Evolutionary conservation across 1,140 invertebrate genomes (phyloP).

Genomic region (Trichonephila clavata): DNA sequence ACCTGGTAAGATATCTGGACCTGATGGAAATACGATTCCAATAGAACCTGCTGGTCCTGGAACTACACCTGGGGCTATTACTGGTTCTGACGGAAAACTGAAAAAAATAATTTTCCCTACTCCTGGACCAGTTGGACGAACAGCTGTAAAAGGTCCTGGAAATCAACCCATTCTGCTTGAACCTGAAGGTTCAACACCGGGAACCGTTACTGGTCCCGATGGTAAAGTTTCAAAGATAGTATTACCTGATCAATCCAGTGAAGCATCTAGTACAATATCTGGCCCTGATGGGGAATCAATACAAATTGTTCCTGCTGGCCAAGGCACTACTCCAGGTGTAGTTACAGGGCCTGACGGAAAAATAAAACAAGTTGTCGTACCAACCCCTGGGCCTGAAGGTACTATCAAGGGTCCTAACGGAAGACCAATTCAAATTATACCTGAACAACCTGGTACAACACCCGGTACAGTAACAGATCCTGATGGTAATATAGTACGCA

Average conservation of each 20-base stretch:
- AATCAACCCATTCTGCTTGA: neutral
- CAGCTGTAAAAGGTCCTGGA: neutral
- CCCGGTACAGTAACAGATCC: conserved; percentile 37
- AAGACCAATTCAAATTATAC: conserved; percentile 28
- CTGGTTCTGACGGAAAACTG: neutral
- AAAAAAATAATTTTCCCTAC: conserved; percentile 6
- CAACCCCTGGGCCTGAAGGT: conserved; percentile 30
- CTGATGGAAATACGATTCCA: neutral
- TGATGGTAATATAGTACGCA: neutral
- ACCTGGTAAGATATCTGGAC: conserved; percentile 29
- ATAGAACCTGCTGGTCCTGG: conserved; percentile 15
- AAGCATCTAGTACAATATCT: conserved; percentile 9
- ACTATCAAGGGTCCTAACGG: conserved; percentile 16
- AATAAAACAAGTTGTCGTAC: conserved; percentile 18
- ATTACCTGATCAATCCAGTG: neutral
- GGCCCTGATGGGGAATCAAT: conserved; percentile 33
- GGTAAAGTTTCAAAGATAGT: conserved; percentile 11
- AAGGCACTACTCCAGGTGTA: neutral
- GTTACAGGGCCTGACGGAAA: conserved; percentile 28
- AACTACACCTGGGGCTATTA: conserved; percentile 43
- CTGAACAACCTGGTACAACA: conserved; percentile 38
- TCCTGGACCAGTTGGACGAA: neutral
- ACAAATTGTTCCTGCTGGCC: neutral
- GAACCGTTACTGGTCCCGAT: conserved; percentile 27
- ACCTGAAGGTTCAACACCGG: conserved; percentile 21